Percentiles rank a stretch among this genome's conserved stretches.
Evolutionary conservation across 2,113 vertebrate genomes (phyloP).

Genomic region (Bombycilla garrulus): DNA sequence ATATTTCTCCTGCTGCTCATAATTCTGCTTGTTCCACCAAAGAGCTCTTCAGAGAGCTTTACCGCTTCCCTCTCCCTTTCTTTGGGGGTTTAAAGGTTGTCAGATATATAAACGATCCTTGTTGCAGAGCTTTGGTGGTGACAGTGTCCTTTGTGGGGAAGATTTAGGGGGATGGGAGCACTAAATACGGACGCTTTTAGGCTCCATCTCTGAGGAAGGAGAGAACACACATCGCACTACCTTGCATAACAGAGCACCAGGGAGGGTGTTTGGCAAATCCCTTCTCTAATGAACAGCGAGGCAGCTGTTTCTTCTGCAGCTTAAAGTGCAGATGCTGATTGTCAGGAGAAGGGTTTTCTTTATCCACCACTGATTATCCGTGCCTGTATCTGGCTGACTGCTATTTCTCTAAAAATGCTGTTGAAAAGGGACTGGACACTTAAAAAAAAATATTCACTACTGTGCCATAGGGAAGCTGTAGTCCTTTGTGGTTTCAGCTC

Average conservation of each 20-base stretch:
- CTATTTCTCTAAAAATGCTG: slow-evolving; percentile 23
- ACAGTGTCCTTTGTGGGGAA: slow-evolving; percentile 42
- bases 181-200: neutral
- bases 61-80: slow-evolving; percentile 21
- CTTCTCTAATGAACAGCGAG: slow-evolving; percentile 4
- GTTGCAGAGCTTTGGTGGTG: slow-evolving; percentile 42
- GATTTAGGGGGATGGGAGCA: slow-evolving; percentile 42
- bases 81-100: slow-evolving; percentile 59
- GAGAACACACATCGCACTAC: neutral
- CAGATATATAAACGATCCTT: slow-evolving; percentile 54
- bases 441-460: neutral
- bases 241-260: slow-evolving; percentile 5
- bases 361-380: neutral
- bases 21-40: slow-evolving; percentile 57
- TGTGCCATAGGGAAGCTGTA: neutral
- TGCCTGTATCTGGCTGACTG: neutral
- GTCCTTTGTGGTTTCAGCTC: neutral
- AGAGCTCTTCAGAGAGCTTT: slow-evolving; percentile 62
- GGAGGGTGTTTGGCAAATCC: slow-evolving; percentile 38
- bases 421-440: neutral
- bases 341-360: neutral
- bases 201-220: neutral
- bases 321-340: slow-evolving; percentile 5
- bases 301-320: slow-evolving; percentile 25
- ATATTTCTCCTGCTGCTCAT: slow-evolving; percentile 64